These are phyloP conservation scores for Todus mexicanus DNA, from an alignment of 2,797 vertebrate species.

Conservation along the genomic window DNA sequence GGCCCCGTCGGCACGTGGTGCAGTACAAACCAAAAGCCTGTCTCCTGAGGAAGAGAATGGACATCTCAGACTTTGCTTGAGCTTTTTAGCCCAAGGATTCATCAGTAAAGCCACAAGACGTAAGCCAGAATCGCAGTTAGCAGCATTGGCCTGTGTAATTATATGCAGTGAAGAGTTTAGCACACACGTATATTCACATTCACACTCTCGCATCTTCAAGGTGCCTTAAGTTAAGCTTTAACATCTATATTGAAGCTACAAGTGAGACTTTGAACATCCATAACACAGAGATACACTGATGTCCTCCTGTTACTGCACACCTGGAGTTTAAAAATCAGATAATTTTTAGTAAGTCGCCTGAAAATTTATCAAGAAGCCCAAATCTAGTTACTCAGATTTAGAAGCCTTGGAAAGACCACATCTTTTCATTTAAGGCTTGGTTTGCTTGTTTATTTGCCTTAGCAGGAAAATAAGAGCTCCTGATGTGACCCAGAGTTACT, in stretches of 20 bases:
- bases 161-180: not conserved
- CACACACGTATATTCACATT: fast-evolving
- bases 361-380: not conserved
- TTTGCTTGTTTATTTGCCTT: not conserved
- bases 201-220: not conserved
- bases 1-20: slow-evolving; percentile 94
- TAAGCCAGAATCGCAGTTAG: not conserved
- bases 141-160: not conserved
- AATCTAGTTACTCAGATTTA: not conserved
- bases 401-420: not conserved
- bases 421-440: not conserved
- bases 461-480: not conserved
- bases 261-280: not conserved
- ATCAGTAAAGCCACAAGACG: not conserved
- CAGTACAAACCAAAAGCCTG: slow-evolving; percentile 96
- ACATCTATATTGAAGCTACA: not conserved
- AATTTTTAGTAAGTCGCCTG: not conserved
- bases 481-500: not conserved
- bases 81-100: not conserved
- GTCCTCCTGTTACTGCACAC: not conserved
- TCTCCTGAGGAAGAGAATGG: slow-evolving; percentile 80
- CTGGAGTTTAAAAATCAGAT: not conserved
- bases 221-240: not conserved
- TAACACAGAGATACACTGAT: too few relatives aligned
- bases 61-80: not conserved